Evolutionary conservation across 2,797 vertebrate species (phyloP).

Genomic region (Schizopygopsis pylzovi): DNA sequence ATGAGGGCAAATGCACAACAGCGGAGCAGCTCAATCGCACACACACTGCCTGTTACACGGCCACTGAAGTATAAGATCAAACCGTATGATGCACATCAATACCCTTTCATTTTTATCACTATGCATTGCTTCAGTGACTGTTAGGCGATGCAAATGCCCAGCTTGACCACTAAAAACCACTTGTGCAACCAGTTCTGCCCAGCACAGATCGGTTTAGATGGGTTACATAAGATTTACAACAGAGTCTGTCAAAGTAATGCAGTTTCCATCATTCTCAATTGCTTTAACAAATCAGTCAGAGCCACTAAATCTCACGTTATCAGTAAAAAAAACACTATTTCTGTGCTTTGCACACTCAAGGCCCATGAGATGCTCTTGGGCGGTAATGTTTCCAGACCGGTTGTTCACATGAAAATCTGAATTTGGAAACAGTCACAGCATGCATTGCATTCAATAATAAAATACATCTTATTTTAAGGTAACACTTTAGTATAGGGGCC

Average conservation of each 20-base stretch:
- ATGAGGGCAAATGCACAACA: background rate
- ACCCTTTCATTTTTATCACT: background rate
- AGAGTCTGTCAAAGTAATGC: too few relatives aligned
- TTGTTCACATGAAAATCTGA: background rate
- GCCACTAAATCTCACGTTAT: background rate
- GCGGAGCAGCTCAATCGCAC: background rate
- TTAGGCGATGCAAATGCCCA: too few relatives aligned
- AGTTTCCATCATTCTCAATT: too few relatives aligned
- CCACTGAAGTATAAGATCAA: background rate
- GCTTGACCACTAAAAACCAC: too few relatives aligned
- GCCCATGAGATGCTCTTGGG: background rate
- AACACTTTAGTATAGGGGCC: too few relatives aligned
- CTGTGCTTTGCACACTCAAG: background rate
- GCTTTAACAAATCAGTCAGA: too few relatives aligned
- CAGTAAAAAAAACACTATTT: too few relatives aligned
- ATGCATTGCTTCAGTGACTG: too few relatives aligned
- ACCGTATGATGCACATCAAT: background rate
- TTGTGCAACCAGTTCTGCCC: too few relatives aligned
- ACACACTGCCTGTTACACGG: background rate
- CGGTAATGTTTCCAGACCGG: background rate
- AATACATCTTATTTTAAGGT: background rate
- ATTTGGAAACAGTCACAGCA: background rate
- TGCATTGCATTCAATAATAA: background rate
- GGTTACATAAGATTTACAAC: too few relatives aligned
- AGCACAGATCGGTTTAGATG: background rate